phyloP scores from a whole-genome alignment of 92 coral and sea anemone species.

The Zoanthus solanderi region DNA sequence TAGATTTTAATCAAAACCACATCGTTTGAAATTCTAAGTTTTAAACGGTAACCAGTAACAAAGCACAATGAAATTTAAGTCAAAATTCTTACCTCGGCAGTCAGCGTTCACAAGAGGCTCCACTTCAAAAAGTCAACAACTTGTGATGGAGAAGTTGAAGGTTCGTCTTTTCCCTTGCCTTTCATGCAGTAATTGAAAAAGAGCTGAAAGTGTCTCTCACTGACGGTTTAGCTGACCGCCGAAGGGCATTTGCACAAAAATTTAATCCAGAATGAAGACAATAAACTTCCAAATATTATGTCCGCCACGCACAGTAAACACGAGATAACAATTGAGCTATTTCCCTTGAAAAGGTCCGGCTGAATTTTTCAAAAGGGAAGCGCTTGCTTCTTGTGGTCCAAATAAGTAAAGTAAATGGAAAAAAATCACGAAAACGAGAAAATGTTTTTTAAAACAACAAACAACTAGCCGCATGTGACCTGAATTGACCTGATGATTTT shows the following conservation, averaged over 20 bases:
- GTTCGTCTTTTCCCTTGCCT: constrained; percentile 21
- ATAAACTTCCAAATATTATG: constrained; percentile 16
- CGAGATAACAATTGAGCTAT: not conserved
- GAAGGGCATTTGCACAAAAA: constrained; percentile 27
- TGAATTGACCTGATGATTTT: constrained; percentile 8
- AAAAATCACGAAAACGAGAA: not conserved
- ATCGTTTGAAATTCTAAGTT: not conserved
- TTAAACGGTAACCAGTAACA: not conserved
- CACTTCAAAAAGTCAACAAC: constrained; percentile 35
- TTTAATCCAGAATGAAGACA: constrained; percentile 10
- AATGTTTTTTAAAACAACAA: constrained; percentile 1
- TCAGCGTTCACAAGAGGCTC: constrained; percentile 10
- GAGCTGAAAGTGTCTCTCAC: constrained; percentile 23
- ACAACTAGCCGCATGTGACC: not conserved
- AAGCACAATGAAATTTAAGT: not conserved
- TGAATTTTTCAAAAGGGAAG: not conserved
- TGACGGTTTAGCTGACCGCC: constrained; percentile 28
- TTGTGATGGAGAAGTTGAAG: constrained; percentile 6
- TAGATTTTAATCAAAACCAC: not conserved
- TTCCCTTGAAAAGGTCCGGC: not conserved
- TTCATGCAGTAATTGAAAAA: constrained; percentile 30
- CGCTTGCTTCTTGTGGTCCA: not conserved
- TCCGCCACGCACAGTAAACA: constrained; percentile 18
- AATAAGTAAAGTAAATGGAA: not conserved
- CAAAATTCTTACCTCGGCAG: not conserved